Evolutionary conservation across 2,797 vertebrate species (phyloP), one percentile per base, ranked within the genome.

Genomic region (Cyclopterus lumpus): DNA sequence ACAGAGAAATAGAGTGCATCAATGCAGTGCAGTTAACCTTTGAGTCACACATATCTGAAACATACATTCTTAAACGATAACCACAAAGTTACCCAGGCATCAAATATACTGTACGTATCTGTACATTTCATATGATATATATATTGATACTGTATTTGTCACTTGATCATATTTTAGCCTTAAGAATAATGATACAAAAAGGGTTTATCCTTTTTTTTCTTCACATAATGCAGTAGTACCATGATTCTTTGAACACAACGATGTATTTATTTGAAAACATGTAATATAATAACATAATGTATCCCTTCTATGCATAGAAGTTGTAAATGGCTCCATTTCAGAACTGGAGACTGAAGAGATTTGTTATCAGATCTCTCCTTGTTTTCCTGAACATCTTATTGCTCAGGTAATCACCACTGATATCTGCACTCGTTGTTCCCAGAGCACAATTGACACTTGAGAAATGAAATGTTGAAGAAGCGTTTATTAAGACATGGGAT

Each of bases 381-480:
- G 44, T 75, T 81, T 59, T 55, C 36, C 26, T 54, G 63, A 77
- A 78, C 40, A 22, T 59, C 26, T 63, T 42, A 42, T 34, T n/a
- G 32, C 38, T 73, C 38, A 22, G 30, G 22, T 75, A 69, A 80
- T 83, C 48, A 74, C 42, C 38, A 5, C 62, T 38, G 64, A 73
- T 70, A 80, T 32, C 55, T 48, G 14, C 1, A 5, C 26, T 32
- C 3, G 0, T 8, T 22, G 20, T 48, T 71, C 30, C 2, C 30
- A n/a, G 14, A 44, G 34, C 28, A 60, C 30, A 75, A 6, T 49
- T 72, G 75, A 54, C 30, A 77, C 79, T 67, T 51, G 60, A 75
- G 68, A 83, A 82, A 84, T 74, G 34, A 88, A 74, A 88, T 69
- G 64, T 68, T 48, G 62, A 75, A 67, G 58, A 67, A 72, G 55